phyloP scores from a whole-genome alignment of 2,797 vertebrate species.

The Gymnothorax javanicus region DNA sequence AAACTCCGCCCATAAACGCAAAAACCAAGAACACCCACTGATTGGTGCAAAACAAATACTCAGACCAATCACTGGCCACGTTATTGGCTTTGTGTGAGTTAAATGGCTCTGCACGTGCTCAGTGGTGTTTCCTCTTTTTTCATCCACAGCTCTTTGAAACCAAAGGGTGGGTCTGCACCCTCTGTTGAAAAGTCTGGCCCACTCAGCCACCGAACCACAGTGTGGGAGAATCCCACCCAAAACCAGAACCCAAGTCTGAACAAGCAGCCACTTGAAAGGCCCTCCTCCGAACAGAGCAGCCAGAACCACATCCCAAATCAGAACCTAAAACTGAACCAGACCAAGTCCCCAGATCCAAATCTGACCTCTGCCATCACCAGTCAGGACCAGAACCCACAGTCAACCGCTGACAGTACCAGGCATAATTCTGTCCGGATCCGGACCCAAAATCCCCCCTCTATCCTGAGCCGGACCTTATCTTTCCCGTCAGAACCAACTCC shows the following conservation, averaged over 20 bases:
- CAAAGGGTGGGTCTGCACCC: conserved; percentile 49
- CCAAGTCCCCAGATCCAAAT: no score
- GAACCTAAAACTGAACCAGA: not conserved
- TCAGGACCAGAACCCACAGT: no score
- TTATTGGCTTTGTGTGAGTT: no score
- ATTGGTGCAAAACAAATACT: no score
- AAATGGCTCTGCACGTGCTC: not conserved
- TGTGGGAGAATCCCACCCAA: conserved; percentile 53
- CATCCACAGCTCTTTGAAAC: conserved; percentile 55
- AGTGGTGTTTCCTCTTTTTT: not conserved
- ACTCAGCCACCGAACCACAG: conserved; percentile 52
- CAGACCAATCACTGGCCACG: no score
- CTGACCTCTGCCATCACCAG: no score
- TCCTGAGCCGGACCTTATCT: not conserved
- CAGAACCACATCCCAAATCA: not conserved
- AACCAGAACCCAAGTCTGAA: conserved; percentile 31
- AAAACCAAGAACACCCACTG: no score
- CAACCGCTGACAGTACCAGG: no score
- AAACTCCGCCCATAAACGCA: no score
- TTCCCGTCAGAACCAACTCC: conserved; percentile 50
- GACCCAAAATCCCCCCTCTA: conserved; percentile 30
- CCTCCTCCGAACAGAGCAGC: conserved; percentile 52
- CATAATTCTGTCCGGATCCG: not conserved
- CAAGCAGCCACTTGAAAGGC: conserved; percentile 22
- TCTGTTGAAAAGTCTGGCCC: conserved; percentile 55